These are phyloP conservation scores for Ceyx margarethae DNA, from an alignment of 2,113 vertebrate species.

Conservation along the genomic window DNA sequence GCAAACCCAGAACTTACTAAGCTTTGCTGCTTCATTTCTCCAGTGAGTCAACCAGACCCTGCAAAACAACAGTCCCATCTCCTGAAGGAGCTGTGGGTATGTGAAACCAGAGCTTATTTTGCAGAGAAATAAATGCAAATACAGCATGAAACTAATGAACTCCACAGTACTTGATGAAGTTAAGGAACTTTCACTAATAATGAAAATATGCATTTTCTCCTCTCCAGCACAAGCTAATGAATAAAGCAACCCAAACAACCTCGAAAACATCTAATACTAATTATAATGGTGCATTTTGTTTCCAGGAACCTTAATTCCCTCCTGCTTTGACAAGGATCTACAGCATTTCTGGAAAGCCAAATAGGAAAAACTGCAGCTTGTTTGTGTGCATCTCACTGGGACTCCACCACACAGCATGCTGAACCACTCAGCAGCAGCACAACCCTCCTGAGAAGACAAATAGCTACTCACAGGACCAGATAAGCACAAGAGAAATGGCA, in stretches of 20 bases:
- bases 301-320: conserved; percentile 38
- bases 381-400: not conserved
- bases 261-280: conserved; percentile 39
- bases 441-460: not conserved
- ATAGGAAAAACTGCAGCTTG: not conserved
- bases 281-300: conserved; percentile 45
- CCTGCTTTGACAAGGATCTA: conserved; percentile 46
- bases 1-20: not conserved
- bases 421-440: not conserved
- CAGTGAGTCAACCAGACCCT: not conserved
- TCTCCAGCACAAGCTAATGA: not conserved
- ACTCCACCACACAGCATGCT: not conserved
- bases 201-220: not conserved
- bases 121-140: not conserved
- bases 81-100: not conserved
- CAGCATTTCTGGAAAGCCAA: conserved; percentile 33
- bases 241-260: conserved; percentile 3
- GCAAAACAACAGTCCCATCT: not conserved
- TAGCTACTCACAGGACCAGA: not conserved
- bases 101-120: not conserved
- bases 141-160: not conserved
- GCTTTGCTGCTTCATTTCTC: not conserved
- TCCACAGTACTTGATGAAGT: not conserved
- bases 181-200: not conserved
- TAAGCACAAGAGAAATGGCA: not conserved